Conservation (phyloP, 2,797 vertebrate genomes). For the Acipenser ruthenus region DNA sequence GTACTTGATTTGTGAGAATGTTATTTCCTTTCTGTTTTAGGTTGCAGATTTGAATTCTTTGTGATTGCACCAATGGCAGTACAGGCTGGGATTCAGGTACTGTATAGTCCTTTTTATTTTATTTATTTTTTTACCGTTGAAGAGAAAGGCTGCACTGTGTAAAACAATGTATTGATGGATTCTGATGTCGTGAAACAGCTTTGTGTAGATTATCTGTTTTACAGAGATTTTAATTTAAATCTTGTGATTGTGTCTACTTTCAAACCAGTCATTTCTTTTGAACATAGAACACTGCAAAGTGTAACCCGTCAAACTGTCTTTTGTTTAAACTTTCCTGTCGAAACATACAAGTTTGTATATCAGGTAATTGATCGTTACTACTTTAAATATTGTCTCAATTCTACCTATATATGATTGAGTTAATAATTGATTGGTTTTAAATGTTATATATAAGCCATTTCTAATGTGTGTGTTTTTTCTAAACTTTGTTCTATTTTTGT, state of each 20-base stretch:
- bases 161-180: background rate
- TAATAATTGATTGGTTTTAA: no score
- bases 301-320: background rate
- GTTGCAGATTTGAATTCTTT: constrained; percentile 52
- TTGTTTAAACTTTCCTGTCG: background rate
- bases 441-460: no score
- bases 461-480: background rate
- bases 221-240: constrained; percentile 25
- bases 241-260: constrained; percentile 24
- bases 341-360: background rate
- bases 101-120: background rate
- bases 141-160: no score
- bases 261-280: background rate
- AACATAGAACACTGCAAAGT: background rate
- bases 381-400: background rate
- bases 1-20: background rate
- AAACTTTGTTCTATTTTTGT: background rate
- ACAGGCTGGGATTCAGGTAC: constrained; percentile 64
- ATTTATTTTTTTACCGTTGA: background rate
- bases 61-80: constrained; percentile 52
- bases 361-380: background rate
- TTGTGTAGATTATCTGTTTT: constrained; percentile 27
- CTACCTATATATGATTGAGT: background rate
- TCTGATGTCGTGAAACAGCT: background rate
- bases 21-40: constrained; percentile 34